These are phyloP conservation scores for Drosophila pachea DNA, from an alignment of 1,140 invertebrate species.

Conservation along the genomic window DNA sequence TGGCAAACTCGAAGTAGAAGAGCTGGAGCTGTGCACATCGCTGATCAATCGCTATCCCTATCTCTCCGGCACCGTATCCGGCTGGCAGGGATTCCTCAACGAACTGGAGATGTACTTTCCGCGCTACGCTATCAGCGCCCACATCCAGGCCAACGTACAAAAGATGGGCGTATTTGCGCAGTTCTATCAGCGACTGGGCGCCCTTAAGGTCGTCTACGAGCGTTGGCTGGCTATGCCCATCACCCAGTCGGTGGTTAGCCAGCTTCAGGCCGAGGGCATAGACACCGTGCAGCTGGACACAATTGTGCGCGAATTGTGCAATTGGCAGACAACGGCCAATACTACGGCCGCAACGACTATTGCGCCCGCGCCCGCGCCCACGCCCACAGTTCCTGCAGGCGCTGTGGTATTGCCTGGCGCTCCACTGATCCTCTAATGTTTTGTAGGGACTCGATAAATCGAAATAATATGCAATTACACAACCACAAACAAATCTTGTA, in stretches of 20 bases:
- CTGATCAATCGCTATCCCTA: slow-evolving; percentile 65
- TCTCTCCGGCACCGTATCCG: slow-evolving; percentile 61
- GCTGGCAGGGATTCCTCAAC: slow-evolving; percentile 69
- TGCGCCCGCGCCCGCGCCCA: slow-evolving; percentile 16
- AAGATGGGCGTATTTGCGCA: slow-evolving; percentile 63
- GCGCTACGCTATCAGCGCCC: slow-evolving; percentile 42
- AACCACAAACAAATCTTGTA: neutral
- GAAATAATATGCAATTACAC: too few species aligned
- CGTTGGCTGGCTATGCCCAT: slow-evolving; percentile 54
- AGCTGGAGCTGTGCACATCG: slow-evolving; percentile 50
- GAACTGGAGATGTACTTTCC: slow-evolving; percentile 68
- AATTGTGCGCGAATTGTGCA: slow-evolving; percentile 58
- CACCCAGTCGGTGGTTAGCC: slow-evolving; percentile 45
- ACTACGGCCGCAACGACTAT: slow-evolving; percentile 27
- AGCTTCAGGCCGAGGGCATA: slow-evolving; percentile 59
- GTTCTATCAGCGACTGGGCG: slow-evolving; percentile 55
- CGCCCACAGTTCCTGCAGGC: slow-evolving; percentile 39
- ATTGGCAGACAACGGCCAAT: slow-evolving; percentile 50
- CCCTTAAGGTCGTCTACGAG: slow-evolving; percentile 58
- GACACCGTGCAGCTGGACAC: slow-evolving; percentile 53
- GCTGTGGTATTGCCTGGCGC: slow-evolving; percentile 46
- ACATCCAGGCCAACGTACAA: slow-evolving; percentile 58
- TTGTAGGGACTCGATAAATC: neutral
- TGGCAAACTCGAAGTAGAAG: slow-evolving; percentile 56
- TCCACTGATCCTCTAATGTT: slow-evolving; percentile 21